Conservation (phyloP, 2,888 invertebrate species). For the Cactoblastis cactorum region DNA sequence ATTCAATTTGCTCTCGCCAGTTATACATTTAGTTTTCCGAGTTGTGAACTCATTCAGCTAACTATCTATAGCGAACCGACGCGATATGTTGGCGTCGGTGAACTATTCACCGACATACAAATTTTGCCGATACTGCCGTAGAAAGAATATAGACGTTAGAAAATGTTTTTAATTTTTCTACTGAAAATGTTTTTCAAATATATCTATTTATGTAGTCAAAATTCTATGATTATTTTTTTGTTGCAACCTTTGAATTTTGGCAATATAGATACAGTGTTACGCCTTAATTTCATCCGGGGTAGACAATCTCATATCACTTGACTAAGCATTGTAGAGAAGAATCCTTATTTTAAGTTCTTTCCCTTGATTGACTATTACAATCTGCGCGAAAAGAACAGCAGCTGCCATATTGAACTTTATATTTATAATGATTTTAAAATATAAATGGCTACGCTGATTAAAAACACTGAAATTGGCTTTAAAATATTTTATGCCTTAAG, state of each 20-base stretch:
- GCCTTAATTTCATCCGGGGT: too few relatives aligned
- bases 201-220: neutral
- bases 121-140: constrained; percentile 1
- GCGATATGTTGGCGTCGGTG: neutral
- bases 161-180: neutral
- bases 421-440: too few relatives aligned
- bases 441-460: too few relatives aligned
- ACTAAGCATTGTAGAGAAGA: too few relatives aligned
- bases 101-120: constrained; percentile 10
- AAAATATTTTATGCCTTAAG: too few relatives aligned
- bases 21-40: constrained; percentile 10
- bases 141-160: constrained; percentile 4
- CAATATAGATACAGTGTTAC: too few relatives aligned
- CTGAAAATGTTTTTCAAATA: neutral
- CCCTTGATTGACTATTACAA: too few relatives aligned
- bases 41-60: constrained; percentile 11
- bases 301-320: too few relatives aligned
- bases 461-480: too few relatives aligned
- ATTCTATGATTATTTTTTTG: neutral
- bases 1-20: constrained; percentile 2
- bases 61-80: constrained; percentile 8
- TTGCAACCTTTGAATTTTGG: neutral
- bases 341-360: too few relatives aligned
- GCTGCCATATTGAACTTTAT: too few relatives aligned
- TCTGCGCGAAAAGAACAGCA: too few relatives aligned